Evolutionary conservation across 2,888 invertebrate species (phyloP).

Genomic region (Bombylius discolor): DNA sequence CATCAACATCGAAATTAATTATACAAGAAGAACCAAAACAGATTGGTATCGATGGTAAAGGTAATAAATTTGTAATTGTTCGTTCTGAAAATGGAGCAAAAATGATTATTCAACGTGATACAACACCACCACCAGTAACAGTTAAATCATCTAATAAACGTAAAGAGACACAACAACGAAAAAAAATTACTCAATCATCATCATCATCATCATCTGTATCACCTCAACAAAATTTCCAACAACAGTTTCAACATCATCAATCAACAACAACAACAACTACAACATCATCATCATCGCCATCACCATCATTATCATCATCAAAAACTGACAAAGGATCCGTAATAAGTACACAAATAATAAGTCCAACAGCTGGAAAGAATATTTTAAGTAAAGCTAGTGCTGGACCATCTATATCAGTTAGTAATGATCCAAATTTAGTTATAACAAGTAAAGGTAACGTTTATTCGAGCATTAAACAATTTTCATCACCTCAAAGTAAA

Average conservation of each 20-base stretch:
- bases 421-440: constrained; percentile 12
- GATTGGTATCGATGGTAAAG: constrained; percentile 22
- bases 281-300: no score
- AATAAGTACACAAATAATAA: not conserved
- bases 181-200: not conserved
- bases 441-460: constrained; percentile 26
- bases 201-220: not conserved
- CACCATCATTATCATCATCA: not conserved
- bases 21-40: constrained; percentile 16
- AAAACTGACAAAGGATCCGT: not conserved
- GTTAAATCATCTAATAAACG: not conserved
- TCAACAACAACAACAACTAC: not conserved
- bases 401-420: constrained; percentile 15
- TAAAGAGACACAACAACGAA: no score
- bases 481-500: not conserved
- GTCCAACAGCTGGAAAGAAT: not conserved
- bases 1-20: constrained; percentile 35
- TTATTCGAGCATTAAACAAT: not conserved
- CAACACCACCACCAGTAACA: not conserved
- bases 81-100: constrained; percentile 14
- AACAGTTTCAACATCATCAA: not conserved
- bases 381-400: not conserved
- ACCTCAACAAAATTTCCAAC: not conserved
- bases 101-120: constrained; percentile 9
- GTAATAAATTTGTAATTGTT: constrained; percentile 31